phyloP scores from a whole-genome alignment of 2,113 vertebrate genomes.

The Colinus virginianus region DNA sequence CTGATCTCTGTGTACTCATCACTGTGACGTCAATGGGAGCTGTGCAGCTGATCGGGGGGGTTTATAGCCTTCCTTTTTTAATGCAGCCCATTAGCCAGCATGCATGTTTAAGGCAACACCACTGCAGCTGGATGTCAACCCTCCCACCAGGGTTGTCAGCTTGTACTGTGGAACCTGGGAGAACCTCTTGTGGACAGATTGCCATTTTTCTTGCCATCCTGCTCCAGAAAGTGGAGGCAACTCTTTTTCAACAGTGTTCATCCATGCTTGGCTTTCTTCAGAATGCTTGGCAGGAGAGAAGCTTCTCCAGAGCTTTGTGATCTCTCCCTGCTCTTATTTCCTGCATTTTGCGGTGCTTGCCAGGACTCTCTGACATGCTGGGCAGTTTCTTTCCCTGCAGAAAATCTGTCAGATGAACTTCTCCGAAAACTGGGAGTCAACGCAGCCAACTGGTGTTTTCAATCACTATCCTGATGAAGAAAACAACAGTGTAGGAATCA shows the following conservation, averaged over 20 bases:
- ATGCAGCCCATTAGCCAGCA: neutral
- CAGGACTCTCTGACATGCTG: slow-evolving; percentile 8
- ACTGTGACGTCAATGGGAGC: neutral
- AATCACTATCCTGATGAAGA: neutral
- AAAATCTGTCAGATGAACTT: neutral
- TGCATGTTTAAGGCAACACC: neutral
- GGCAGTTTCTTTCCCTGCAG: neutral
- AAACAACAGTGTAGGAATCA: neutral
- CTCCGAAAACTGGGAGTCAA: neutral
- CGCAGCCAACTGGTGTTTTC: slow-evolving; percentile 9
- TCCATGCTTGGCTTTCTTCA: neutral
- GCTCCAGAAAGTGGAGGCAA: neutral
- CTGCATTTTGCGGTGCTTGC: neutral
- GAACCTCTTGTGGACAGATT: neutral
- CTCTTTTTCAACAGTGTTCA: neutral
- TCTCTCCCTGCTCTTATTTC: slow-evolving; percentile 14
- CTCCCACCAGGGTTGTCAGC: neutral
- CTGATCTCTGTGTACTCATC: neutral
- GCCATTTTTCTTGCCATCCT: neutral
- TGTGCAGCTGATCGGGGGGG: neutral
- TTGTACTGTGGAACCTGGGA: neutral
- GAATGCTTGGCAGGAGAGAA: neutral
- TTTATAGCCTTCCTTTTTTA: neutral
- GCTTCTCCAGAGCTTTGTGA: neutral
- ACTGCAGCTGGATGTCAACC: neutral